phyloP scores from a whole-genome alignment of 2,797 vertebrate genomes.

The Sylvia borin region DNA sequence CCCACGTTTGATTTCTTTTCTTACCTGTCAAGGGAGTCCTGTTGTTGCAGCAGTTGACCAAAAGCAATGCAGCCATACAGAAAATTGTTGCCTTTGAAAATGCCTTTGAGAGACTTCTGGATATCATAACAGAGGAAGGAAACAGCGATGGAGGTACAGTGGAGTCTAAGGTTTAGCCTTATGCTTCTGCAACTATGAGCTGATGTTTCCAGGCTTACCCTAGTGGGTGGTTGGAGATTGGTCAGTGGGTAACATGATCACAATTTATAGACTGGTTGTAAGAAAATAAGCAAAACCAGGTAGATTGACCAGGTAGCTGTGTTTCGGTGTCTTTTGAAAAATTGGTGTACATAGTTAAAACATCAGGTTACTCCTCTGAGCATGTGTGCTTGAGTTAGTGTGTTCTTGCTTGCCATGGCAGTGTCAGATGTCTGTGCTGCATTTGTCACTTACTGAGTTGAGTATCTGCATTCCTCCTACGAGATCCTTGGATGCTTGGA shows the following conservation, averaged over 20 bases:
- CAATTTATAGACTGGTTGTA: not conserved
- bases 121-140: constrained; percentile 96
- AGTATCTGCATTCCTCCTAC: not conserved
- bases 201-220: not conserved
- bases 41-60: constrained; percentile 94
- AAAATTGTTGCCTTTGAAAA: constrained; percentile 99
- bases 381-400: fast-evolving
- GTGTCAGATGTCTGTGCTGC: not conserved
- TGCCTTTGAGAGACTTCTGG: constrained; percentile 95
- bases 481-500: not conserved
- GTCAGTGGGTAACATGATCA: not conserved
- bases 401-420: not conserved
- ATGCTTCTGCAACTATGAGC: not conserved
- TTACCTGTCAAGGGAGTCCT: constrained; percentile 84
- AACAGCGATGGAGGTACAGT: constrained; percentile 93
- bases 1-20: not conserved
- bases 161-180: not conserved
- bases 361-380: not conserved
- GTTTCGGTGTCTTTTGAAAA: not conserved
- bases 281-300: not conserved
- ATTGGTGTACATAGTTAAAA: fast-evolving
- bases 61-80: constrained; percentile 97
- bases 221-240: not conserved
- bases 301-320: not conserved
- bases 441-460: not conserved